Evolutionary conservation across 2,797 vertebrate genomes (phyloP).

Genomic region (Distichodus sexfasciatus): DNA sequence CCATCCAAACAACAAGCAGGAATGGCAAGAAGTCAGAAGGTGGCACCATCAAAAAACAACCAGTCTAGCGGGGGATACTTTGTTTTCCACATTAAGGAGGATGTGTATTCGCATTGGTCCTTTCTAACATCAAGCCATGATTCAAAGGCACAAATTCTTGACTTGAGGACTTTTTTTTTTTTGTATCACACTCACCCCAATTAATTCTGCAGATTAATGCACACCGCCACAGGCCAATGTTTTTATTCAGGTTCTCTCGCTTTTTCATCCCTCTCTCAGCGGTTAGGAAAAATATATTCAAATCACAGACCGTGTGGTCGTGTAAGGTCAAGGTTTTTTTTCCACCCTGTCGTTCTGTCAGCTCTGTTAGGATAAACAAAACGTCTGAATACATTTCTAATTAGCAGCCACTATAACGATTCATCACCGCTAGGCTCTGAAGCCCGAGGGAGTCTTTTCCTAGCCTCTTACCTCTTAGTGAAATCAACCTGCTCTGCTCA

Average conservation of each 20-base stretch:
- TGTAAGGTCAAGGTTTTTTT: conserved; percentile 23
- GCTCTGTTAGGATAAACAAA: conserved; percentile 9
- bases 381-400: conserved; percentile 32
- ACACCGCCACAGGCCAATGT: conserved; percentile 12
- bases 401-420: conserved; percentile 22
- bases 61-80: neutral
- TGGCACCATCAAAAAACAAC: neutral
- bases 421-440: neutral
- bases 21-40: neutral
- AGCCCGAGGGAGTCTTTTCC: conserved; percentile 2
- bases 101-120: neutral
- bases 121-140: conserved; percentile 10
- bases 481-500: conserved; percentile 26
- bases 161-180: neutral
- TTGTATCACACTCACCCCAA: conserved; percentile 8
- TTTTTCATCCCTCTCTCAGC: neutral
- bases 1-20: neutral
- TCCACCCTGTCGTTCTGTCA: conserved; percentile 1
- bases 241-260: neutral
- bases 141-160: conserved; percentile 10
- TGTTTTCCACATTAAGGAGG: neutral
- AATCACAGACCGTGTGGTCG: conserved; percentile 3
- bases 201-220: conserved; percentile 22
- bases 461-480: conserved; percentile 21
- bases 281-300: conserved; percentile 8